These are phyloP conservation scores for Pseudochirops cupreus DNA, from an alignment of 2,797 vertebrate species.

Conservation along the genomic window DNA sequence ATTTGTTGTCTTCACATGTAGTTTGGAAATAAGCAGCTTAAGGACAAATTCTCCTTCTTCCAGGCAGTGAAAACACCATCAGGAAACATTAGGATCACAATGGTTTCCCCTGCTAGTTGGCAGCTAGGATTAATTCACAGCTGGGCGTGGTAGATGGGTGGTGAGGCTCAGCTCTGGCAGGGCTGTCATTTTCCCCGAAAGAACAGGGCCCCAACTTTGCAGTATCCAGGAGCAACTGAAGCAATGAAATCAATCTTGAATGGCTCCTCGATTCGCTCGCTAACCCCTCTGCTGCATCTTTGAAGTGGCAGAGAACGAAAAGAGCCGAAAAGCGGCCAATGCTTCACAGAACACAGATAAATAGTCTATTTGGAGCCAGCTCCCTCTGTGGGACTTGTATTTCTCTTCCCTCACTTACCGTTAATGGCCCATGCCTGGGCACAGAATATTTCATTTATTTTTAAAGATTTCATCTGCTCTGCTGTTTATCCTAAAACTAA, in stretches of 20 bases:
- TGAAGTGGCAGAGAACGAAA: background rate
- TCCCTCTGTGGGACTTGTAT: constrained; percentile 15
- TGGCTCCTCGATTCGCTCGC: constrained; percentile 13
- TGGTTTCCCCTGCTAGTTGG: constrained; percentile 69
- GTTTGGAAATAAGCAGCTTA: constrained; percentile 82
- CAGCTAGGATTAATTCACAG: constrained; percentile 77
- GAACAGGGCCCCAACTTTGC: constrained; percentile 68
- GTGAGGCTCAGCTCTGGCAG: constrained; percentile 70
- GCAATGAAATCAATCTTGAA: constrained; percentile 66
- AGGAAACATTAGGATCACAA: constrained; percentile 60
- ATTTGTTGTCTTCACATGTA: constrained; percentile 79
- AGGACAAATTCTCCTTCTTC: constrained; percentile 76
- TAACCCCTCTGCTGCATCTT: constrained; percentile 32
- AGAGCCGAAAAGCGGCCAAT: constrained; percentile 45
- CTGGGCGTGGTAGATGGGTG: constrained; percentile 71
- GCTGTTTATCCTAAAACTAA: constrained; percentile 42
- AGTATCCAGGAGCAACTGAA: constrained; percentile 57
- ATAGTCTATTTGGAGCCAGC: rapidly evolving
- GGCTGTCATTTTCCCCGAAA: constrained; percentile 73
- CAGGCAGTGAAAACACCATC: constrained; percentile 50
- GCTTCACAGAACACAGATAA: constrained; percentile 58
- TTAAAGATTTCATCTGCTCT: constrained; percentile 52
- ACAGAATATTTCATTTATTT: constrained; percentile 62
- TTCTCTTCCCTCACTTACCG: constrained; percentile 58
- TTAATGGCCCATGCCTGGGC: constrained; percentile 66